phyloP scores from a whole-genome alignment of 2,888 invertebrate genomes.

The Spodoptera picta region DNA sequence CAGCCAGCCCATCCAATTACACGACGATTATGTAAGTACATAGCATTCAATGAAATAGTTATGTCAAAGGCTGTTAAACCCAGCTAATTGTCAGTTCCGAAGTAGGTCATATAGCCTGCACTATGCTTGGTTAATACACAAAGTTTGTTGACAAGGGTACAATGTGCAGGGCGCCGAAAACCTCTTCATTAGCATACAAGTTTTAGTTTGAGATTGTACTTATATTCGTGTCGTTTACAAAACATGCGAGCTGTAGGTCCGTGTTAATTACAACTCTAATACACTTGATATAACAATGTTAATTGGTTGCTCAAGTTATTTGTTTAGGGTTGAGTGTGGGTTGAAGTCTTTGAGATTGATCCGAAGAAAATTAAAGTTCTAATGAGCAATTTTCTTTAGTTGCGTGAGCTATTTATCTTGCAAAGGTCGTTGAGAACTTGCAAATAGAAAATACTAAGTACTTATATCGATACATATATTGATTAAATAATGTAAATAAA shows the following conservation, averaged over 20 bases:
- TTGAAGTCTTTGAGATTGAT: background rate
- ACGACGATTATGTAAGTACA: constrained; percentile 52
- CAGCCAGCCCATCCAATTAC: constrained; percentile 51
- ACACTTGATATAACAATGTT: constrained; percentile 28
- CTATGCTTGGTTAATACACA: constrained; percentile 63
- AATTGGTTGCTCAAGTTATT: constrained; percentile 36
- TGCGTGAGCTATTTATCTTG: too few relatives aligned
- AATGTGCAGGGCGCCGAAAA: constrained; percentile 55
- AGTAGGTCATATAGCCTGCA: constrained; percentile 65
- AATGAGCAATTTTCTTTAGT: too few relatives aligned
- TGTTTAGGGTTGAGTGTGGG: constrained; percentile 11
- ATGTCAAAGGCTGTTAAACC: constrained; percentile 50
- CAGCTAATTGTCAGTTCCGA: constrained; percentile 60
- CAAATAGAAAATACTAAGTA: too few relatives aligned
- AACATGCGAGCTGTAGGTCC: constrained; percentile 30
- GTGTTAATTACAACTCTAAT: constrained; percentile 46
- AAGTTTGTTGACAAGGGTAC: constrained; percentile 72
- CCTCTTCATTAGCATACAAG: constrained; percentile 61
- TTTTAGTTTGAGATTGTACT: constrained; percentile 50
- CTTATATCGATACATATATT: too few relatives aligned
- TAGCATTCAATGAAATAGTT: constrained; percentile 51
- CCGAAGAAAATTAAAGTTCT: background rate
- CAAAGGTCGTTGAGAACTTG: too few relatives aligned
- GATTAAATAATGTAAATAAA: too few relatives aligned
- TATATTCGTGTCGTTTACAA: constrained; percentile 45